Conservation (phyloP, 2,113 vertebrate genomes). For the Trematocara zebra region DNA sequence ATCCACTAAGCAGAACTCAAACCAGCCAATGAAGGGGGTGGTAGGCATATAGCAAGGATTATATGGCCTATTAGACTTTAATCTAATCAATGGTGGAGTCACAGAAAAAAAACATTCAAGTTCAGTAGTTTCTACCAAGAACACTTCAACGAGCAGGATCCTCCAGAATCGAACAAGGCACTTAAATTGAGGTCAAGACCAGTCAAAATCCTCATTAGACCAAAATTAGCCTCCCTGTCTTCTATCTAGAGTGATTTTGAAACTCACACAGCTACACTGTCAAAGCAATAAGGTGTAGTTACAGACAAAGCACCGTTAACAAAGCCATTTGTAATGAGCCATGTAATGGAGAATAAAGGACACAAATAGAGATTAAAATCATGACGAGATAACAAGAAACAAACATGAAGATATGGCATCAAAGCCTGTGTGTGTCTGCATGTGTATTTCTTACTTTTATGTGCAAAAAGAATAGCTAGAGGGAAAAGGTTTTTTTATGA, state of each 20-base stretch:
- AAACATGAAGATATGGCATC: neutral
- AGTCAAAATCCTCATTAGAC: conserved; percentile 27
- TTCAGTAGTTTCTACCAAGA: neutral
- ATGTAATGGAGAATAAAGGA: neutral
- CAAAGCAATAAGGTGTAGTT: neutral
- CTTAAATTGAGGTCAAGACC: conserved; percentile 32
- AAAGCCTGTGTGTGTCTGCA: neutral
- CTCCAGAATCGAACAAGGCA: conserved; percentile 8
- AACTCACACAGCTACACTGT: neutral
- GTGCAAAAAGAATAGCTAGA: neutral
- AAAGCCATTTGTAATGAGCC: neutral
- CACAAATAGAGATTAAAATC: neutral
- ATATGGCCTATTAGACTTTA: neutral
- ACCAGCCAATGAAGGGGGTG: neutral
- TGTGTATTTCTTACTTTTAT: neutral
- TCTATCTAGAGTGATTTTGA: neutral
- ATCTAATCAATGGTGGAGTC: neutral
- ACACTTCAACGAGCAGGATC: neutral
- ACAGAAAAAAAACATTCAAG: neutral
- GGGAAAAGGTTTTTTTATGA: neutral
- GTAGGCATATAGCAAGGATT: neutral
- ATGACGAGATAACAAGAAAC: neutral
- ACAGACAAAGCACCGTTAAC: neutral
- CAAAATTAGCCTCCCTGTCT: conserved; percentile 6
- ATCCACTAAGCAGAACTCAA: neutral